These are phyloP conservation scores for Sinelater perroti DNA, from an alignment of 2,888 invertebrate species.

Conservation along the genomic window DNA sequence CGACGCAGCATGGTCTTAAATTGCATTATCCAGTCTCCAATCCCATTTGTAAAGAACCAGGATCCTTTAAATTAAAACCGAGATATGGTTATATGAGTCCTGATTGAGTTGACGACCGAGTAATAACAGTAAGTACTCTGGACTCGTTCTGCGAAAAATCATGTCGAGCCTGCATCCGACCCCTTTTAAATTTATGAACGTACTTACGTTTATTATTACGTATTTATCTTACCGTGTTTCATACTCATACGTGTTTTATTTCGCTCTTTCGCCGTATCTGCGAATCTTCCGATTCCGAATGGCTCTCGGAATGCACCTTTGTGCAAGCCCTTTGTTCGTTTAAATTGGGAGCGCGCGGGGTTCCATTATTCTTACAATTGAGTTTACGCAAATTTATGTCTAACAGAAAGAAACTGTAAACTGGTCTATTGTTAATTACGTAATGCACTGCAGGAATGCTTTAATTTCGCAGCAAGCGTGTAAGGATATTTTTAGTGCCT, in stretches of 20 bases:
- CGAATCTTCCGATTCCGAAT: slow-evolving; percentile 9
- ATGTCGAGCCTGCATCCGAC: slow-evolving; percentile 11
- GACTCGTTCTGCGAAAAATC: slow-evolving; percentile 27
- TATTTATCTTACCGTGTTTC: slow-evolving; percentile 13
- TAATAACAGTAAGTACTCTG: slow-evolving; percentile 27
- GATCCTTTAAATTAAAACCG: slow-evolving; percentile 27
- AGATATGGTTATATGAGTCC: slow-evolving; percentile 27
- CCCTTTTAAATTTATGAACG: slow-evolving; percentile 22
- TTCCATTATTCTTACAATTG: background rate
- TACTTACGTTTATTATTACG: slow-evolving; percentile 19
- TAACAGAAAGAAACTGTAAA: no score
- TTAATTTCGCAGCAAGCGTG: no score
- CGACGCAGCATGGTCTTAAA: slow-evolving; percentile 33
- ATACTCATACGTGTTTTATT: slow-evolving; percentile 16
- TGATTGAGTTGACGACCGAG: slow-evolving; percentile 26
- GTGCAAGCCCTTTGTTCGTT: background rate
- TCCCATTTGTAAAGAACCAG: slow-evolving; percentile 28
- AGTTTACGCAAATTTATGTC: no score
- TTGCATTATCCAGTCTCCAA: slow-evolving; percentile 31
- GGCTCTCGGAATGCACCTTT: background rate
- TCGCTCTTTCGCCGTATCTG: slow-evolving; percentile 12
- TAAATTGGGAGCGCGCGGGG: background rate
- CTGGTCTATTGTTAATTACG: no score
- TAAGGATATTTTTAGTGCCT: no score
- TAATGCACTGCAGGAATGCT: no score